Percentiles rank a stretch among this genome's conserved stretches.
Conservation (phyloP, 2,113 vertebrate genomes). For the Phainopepla nitens region DNA sequence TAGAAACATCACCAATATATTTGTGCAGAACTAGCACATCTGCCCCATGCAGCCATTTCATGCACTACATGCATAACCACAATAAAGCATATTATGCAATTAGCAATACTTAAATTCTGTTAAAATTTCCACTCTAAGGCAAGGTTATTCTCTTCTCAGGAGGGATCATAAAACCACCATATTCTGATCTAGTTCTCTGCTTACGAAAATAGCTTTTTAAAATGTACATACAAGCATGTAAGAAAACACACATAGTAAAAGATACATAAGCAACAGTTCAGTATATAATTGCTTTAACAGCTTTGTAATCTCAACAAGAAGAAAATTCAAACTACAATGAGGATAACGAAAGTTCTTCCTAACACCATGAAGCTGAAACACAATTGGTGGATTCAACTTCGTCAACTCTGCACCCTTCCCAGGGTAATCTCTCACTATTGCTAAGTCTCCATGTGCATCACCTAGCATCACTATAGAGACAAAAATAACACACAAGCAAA, state of each 20-base stretch:
- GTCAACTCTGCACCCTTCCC: background rate
- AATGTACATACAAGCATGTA: background rate
- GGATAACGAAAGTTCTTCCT: background rate
- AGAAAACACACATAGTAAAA: background rate
- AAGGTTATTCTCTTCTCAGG: background rate
- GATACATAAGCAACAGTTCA: background rate
- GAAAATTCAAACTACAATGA: background rate
- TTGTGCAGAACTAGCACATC: background rate
- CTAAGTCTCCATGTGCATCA: constrained; percentile 19
- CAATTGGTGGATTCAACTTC: background rate
- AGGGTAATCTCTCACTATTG: background rate
- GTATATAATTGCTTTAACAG: background rate
- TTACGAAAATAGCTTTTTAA: background rate
- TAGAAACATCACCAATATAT: background rate
- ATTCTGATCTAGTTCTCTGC: background rate
- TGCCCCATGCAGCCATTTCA: background rate
- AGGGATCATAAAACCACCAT: background rate
- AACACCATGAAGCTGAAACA: background rate
- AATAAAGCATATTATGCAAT: background rate
- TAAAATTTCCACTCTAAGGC: background rate
- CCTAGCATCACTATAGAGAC: constrained; percentile 21
- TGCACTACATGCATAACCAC: background rate
- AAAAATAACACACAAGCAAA: background rate
- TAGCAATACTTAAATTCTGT: background rate
- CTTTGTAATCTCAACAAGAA: background rate